phyloP scores from a whole-genome alignment of 2,113 vertebrate genomes.

The Megalops atlanticus region DNA sequence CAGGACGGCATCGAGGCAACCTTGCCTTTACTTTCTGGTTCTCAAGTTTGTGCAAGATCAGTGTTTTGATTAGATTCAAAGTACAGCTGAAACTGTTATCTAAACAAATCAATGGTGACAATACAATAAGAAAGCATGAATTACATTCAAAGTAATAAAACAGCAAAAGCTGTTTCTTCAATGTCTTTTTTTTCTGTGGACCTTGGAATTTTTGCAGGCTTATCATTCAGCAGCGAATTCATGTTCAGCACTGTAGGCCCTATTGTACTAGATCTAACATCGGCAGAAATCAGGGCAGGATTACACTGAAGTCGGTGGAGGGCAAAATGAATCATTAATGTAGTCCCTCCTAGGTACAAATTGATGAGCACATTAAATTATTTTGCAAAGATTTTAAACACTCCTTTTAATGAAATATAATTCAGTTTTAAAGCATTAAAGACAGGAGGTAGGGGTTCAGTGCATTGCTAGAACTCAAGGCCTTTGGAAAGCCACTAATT shows the following conservation, averaged over 20 bases:
- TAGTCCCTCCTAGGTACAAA: conserved; percentile 22
- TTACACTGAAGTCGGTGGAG: not conserved
- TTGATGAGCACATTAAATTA: conserved; percentile 20
- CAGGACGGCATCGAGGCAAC: not conserved
- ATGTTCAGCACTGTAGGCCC: not conserved
- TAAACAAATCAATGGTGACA: conserved; percentile 3
- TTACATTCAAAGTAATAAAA: too few relatives aligned
- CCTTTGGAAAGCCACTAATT: conserved; percentile 19
- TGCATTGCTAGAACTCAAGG: not conserved
- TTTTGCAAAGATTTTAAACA: conserved; percentile 27
- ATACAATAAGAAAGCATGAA: not conserved
- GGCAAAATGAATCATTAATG: conserved; percentile 23
- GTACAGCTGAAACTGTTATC: not conserved
- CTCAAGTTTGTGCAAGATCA: conserved; percentile 5
- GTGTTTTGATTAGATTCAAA: conserved; percentile 1
- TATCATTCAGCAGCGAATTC: not conserved
- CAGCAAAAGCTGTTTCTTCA: too few relatives aligned
- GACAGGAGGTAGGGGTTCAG: not conserved
- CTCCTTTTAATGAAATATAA: conserved; percentile 33
- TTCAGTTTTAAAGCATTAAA: conserved; percentile 19
- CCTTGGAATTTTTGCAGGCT: not conserved
- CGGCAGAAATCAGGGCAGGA: not conserved
- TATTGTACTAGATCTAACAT: not conserved
- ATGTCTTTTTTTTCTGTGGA: not conserved
- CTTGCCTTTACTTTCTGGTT: not conserved